Evolutionary conservation across 1,140 invertebrate species (phyloP), one percentile per base, ranked within the genome.

Genomic region (Formica exsecta): DNA sequence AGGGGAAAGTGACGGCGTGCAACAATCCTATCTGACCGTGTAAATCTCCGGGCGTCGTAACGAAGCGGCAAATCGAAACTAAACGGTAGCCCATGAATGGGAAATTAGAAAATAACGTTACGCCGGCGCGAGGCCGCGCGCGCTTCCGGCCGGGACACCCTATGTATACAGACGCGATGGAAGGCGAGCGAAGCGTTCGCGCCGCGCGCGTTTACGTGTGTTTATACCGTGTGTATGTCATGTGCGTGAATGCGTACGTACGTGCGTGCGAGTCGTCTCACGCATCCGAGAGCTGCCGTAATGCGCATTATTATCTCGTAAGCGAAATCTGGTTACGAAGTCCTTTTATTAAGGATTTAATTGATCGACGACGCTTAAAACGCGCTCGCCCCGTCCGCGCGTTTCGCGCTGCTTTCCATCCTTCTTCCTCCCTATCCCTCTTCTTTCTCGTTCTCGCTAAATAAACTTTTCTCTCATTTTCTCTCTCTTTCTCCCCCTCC

Each of bases 21-120:
- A 93, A 94, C 93, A 94, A 94, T 94, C 92, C 90, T 94, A 94
- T 94, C 93, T 92, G 89, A 74, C 81, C 87, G 93, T 93, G 92
- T 93, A 93, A 94, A 94, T 94, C 93, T 94, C 92, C 59, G 68
- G 75, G 90, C 89, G 89, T 93, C 92, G 93, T 94, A 93, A 93
- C 93, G 93, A 93, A 93, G 89, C 93, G 93, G 93, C 92, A 92
- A 93, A 94, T 93, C 93, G 92, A 93, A 94, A 92, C 93, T 94
- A 94, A 94, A 94, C 93, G 93, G 91, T 90, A 92, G 92, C 90
- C 91, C 92, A 91, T 92, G 93, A 93, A 93, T 93, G 92, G 92
- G 92, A 93, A 93, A 93, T 93, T 92, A 92, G 92, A 93, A 93
- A 93, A 93, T 93, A 93, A 92, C 89, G 91, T 93, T 93, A 91